phyloP scores from a whole-genome alignment of 2,797 vertebrate genomes.

The Erethizon dorsatum region DNA sequence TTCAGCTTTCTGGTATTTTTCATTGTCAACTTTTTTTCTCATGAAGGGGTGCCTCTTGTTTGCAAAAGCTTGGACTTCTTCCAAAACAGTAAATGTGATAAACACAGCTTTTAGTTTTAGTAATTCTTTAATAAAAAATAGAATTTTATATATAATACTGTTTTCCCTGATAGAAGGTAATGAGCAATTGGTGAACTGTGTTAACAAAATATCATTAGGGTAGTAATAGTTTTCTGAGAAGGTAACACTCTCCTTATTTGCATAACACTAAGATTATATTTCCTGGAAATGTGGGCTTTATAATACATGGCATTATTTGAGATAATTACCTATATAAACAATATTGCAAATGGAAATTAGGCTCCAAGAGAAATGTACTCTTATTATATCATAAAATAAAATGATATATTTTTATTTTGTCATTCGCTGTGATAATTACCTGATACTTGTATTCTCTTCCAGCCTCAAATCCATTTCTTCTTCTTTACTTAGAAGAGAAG shows the following conservation, averaged over 20 bases:
- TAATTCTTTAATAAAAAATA: constrained; percentile 64
- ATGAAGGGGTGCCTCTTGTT: constrained; percentile 48
- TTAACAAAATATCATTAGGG: constrained; percentile 67
- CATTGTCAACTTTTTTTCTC: constrained; percentile 28
- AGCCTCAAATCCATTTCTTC: background rate
- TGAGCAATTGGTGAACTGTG: constrained; percentile 63
- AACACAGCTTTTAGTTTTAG: constrained; percentile 64
- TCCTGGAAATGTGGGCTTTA: constrained; percentile 61
- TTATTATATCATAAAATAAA: constrained; percentile 63
- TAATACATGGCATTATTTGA: constrained; percentile 68
- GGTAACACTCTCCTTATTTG: constrained; percentile 62
- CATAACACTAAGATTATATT: constrained; percentile 53
- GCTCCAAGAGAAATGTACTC: constrained; percentile 62
- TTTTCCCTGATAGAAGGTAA: constrained; percentile 65
- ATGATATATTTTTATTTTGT: constrained; percentile 34
- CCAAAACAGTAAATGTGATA: background rate
- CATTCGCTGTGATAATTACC: constrained; percentile 2
- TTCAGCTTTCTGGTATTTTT: constrained; percentile 47
- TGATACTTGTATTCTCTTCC: background rate
- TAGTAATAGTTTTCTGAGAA: constrained; percentile 66
- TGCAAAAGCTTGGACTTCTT: constrained; percentile 48
- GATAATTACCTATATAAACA: constrained; percentile 73
- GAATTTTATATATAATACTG: constrained; percentile 38
- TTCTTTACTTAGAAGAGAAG: background rate
- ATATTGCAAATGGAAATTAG: constrained; percentile 66